Base-by-base conservation (phyloP, 2,797 vertebrate species). In the Staurois parvus region DNA sequence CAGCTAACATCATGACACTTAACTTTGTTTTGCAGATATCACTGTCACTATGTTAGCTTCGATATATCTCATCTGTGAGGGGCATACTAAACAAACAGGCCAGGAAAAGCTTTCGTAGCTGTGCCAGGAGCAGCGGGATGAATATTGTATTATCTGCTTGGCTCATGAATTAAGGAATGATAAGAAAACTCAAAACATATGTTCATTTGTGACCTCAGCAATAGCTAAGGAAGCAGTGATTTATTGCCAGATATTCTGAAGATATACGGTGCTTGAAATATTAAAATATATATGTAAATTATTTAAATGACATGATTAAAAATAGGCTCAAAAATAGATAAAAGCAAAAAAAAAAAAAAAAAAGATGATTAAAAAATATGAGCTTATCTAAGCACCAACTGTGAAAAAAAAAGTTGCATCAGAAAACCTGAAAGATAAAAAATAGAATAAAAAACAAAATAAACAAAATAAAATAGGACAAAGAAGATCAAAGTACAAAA, bases 81-180 rank as follows among this genome's bases (percentile, higher is more conserved):
- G 28, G 73, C 28, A 56, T 52, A 26, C 21, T 64, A 76, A 76
- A 42, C 4, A 78, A 78, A 42, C 34, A 45, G 59, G 15, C 8
- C 48, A 26, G 59, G 34, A 67, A 42, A 5, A 21, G 24, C 19
- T 62, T 78, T 78, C 30, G 8, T 42, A 30, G 9, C n/a, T 12
- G 34, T 42, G 62, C 76, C 76, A 37, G 75, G 11, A 34, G 1
- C 48, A 42, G 62, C 37, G 10, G 10, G 62, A 26, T 29, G 62
- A 67, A 78, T 78, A 78, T 67, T 78, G 37, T 29, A 45, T 78
- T 45, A 42, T 66, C 59, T 40, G n/a, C 40, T 78, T 78, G 59
- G 48, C 75, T 64, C 29, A 21, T 37, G n/a, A 59, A 32, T 32
- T 29, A 37, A 62, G 52, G 34, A 76, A 15, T 34, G n/a, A 66